These are phyloP conservation scores for Pyrrhia umbra DNA, from an alignment of 2,888 invertebrate genomes.

Conservation along the genomic window DNA sequence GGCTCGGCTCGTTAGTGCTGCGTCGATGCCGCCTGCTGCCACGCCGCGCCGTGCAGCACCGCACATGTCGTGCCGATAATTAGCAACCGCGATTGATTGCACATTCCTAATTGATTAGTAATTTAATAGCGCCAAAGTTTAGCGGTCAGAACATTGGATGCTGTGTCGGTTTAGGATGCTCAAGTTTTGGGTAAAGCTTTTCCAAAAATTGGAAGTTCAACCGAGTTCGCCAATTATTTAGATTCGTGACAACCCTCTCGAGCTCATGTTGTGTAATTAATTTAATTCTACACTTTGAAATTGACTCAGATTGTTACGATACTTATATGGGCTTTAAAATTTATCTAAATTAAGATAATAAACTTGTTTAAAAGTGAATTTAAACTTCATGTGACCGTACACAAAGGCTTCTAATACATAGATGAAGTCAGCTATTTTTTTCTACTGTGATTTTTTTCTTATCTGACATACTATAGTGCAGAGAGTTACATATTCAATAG, in stretches of 20 bases:
- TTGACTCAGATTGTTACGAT: neutral
- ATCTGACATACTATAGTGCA: no score
- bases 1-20: slow-evolving; percentile 67
- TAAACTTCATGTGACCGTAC: neutral
- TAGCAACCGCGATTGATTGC: slow-evolving; percentile 60
- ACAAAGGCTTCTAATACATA: neutral
- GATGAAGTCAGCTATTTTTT: neutral
- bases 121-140: slow-evolving; percentile 27
- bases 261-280: neutral
- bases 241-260: neutral
- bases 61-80: slow-evolving; percentile 50
- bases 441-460: no score
- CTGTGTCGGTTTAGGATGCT: slow-evolving; percentile 3
- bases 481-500: neutral
- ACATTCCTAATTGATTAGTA: slow-evolving; percentile 57
- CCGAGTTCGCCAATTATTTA: neutral
- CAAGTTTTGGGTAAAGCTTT: slow-evolving; percentile 1
- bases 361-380: neutral
- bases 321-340: no score
- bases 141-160: neutral
- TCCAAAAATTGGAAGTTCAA: neutral
- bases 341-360: no score
- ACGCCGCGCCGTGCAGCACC: slow-evolving; percentile 28
- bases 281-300: neutral
- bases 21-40: slow-evolving; percentile 32